phyloP scores from a whole-genome alignment of 2,888 invertebrate species.

The Lomographa bimaculata region DNA sequence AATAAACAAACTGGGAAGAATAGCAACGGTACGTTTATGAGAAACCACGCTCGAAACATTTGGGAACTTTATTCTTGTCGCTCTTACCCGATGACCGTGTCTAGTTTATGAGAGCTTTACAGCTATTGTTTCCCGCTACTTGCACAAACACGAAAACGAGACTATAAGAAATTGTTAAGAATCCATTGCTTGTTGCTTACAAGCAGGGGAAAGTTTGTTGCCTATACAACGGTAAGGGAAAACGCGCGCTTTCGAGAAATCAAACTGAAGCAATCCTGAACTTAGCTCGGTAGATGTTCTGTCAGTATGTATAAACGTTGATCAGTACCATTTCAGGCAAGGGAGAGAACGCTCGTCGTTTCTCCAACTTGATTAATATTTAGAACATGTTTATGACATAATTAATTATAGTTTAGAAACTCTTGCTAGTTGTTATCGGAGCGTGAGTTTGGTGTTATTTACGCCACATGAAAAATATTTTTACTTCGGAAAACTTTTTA shows the following conservation, averaged over 20 bases:
- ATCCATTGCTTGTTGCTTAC: slow-evolving; percentile 34
- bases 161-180: slow-evolving; percentile 20
- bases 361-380: slow-evolving; percentile 3
- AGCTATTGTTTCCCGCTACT: slow-evolving; percentile 49
- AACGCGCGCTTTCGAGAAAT: slow-evolving; percentile 30
- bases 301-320: slow-evolving; percentile 37
- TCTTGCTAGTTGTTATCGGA: no score
- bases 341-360: slow-evolving; percentile 51
- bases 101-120: slow-evolving; percentile 54
- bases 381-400: slow-evolving; percentile 9
- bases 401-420: no score
- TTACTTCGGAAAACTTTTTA: no score
- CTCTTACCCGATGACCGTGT: slow-evolving; percentile 53
- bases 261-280: slow-evolving; percentile 34
- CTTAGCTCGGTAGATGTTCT: slow-evolving; percentile 24
- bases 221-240: slow-evolving; percentile 44
- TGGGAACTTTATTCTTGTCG: slow-evolving; percentile 49
- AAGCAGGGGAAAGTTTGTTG: background rate
- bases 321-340: slow-evolving; percentile 65
- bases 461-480: no score
- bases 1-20: slow-evolving; percentile 36
- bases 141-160: slow-evolving; percentile 1
- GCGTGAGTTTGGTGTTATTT: no score
- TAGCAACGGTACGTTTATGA: slow-evolving; percentile 37
- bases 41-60: slow-evolving; percentile 42